Percentiles rank a stretch among this genome's conserved stretches.
phyloP scores from a whole-genome alignment of 1,140 invertebrate genomes.

The Pantala flavescens region DNA sequence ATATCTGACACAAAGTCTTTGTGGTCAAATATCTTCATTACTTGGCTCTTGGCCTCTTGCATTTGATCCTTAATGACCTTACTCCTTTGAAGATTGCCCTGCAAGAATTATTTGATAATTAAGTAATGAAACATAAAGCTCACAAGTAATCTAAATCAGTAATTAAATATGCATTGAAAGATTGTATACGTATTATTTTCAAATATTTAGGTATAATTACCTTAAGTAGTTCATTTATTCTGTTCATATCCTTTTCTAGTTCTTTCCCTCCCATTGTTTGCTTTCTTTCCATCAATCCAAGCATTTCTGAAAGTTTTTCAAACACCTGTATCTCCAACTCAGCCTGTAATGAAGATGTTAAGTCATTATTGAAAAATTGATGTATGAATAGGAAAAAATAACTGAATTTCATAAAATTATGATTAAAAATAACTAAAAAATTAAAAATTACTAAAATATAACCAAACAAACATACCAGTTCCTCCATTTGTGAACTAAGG shows the following conservation, averaged over 20 bases:
- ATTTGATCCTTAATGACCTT: constrained; percentile 88
- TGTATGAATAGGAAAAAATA: no score
- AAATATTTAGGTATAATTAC: constrained; percentile 31
- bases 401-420: no score
- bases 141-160: no score
- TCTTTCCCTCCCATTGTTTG: constrained; percentile 34
- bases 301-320: constrained; percentile 49
- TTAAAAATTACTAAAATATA: no score
- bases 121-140: no score
- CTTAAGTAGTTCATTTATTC: constrained; percentile 66
- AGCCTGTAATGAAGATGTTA: constrained; percentile 36
- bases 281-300: constrained; percentile 55
- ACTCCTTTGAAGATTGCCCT: constrained; percentile 91
- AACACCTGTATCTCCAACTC: constrained; percentile 49
- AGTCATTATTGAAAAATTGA: no score
- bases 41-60: constrained; percentile 70
- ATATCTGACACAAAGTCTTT: constrained; percentile 80
- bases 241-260: constrained; percentile 52
- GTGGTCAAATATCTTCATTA: constrained; percentile 85
- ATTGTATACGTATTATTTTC: no score
- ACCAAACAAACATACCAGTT: constrained; percentile 53
- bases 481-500: constrained; percentile 83
- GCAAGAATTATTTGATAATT: constrained; percentile 23
- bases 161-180: no score
- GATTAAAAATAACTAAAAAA: no score